phyloP scores from a whole-genome alignment of 2,888 invertebrate genomes.

The Diogma glabrata region DNA sequence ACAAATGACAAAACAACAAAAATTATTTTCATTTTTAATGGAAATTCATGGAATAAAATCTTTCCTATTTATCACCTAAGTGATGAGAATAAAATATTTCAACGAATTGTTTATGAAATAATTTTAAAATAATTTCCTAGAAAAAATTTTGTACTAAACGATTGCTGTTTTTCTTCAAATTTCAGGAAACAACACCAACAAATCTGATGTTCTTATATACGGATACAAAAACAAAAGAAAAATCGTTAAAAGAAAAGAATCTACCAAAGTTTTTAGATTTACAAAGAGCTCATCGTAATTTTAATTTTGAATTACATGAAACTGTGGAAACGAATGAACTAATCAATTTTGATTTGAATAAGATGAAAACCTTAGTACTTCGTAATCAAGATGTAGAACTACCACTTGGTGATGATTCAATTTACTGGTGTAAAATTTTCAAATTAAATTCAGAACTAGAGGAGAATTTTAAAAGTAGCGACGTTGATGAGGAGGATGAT shows the following conservation, averaged over 20 bases:
- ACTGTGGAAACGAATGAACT: constrained; percentile 1
- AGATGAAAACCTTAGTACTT: constrained; percentile 13
- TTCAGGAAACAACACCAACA: constrained; percentile 4
- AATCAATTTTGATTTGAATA: constrained; percentile 8
- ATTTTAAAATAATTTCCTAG: too few relatives aligned
- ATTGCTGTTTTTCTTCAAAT: background rate
- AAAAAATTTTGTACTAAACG: too few relatives aligned
- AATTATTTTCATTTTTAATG: too few relatives aligned
- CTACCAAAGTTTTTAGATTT: background rate
- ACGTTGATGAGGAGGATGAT: background rate
- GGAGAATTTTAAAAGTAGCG: background rate
- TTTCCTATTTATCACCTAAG: too few relatives aligned
- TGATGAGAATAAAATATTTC: too few relatives aligned
- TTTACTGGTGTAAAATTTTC: constrained; percentile 48
- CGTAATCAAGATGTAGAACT: constrained; percentile 27
- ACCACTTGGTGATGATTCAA: constrained; percentile 41
- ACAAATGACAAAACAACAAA: too few relatives aligned
- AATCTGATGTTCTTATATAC: background rate
- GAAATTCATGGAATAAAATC: too few relatives aligned
- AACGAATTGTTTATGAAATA: too few relatives aligned
- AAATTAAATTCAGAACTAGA: constrained; percentile 31
- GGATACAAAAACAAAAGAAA: background rate
- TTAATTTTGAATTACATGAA: constrained; percentile 7
- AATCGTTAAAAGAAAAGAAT: background rate
- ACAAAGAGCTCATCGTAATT: constrained; percentile 5